Evolutionary conservation across 2,113 vertebrate species (phyloP).

Genomic region (Heteronetta atricapilla): DNA sequence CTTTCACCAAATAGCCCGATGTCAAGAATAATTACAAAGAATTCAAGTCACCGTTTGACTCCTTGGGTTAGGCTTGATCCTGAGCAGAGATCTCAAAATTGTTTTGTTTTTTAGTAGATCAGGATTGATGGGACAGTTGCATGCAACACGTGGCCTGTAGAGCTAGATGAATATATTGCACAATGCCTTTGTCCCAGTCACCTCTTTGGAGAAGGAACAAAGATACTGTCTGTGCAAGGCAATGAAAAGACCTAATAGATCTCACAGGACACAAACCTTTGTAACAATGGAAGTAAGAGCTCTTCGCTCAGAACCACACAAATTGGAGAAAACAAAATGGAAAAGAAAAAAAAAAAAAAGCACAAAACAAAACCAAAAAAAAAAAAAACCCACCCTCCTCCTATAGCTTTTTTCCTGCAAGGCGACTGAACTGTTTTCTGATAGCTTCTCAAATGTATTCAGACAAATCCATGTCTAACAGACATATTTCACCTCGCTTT

Average conservation of each 20-base stretch:
- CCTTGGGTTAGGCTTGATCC: background rate
- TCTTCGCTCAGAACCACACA: background rate
- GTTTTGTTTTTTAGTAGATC: background rate
- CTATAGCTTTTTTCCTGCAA: background rate
- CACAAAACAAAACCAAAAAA: background rate
- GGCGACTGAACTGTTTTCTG: background rate
- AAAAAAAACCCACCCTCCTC: background rate
- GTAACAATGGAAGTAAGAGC: background rate
- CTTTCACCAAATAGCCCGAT: conserved; percentile 22
- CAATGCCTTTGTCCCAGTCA: background rate
- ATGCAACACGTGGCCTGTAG: background rate
- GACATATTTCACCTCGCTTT: background rate
- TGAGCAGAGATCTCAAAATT: background rate
- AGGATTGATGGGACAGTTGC: background rate
- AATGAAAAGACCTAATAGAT: background rate
- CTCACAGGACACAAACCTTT: background rate
- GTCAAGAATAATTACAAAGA: conserved; percentile 24
- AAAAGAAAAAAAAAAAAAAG: no score
- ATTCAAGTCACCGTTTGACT: background rate
- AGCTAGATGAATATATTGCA: background rate
- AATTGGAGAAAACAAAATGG: background rate
- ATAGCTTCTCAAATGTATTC: background rate
- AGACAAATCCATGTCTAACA: background rate
- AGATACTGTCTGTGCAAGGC: background rate
- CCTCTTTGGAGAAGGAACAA: background rate